Base-by-base conservation (phyloP, 2,113 vertebrate species). In the Lonchura striata region DNA sequence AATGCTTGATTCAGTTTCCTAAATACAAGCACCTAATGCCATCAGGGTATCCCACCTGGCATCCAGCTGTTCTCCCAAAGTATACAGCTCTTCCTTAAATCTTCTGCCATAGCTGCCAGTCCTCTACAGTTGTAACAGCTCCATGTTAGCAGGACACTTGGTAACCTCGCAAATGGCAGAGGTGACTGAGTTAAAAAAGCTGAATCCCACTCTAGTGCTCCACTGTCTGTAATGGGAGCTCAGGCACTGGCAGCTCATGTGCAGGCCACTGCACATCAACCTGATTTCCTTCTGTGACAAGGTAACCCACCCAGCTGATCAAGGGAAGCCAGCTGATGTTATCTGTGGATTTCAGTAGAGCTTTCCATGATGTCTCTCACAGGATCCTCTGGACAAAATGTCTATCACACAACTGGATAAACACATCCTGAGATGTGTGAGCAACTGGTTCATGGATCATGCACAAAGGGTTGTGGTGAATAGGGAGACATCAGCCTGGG, bases 361-460 rank as follows among this genome's bases (percentile, higher is more conserved):
- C 4, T 37, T 68, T 59, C 31, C 27, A 37, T 12, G 31, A 17
- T 25, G 13, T 22, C 37, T 66, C 17, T 59, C 53, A 44, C 33
- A 68, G 13, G 21, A 68, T 50, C 9, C 37, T 35, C 37, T 37
- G 71, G 17, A 50, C 4, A 27, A 44, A 52, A 28, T 31, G 18
- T 31, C 63, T 33, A 57, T 13, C 10, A 21, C 24, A 20, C 10
- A 35, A 12, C 31, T 42, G 61, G 17, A 35, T 42, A 66, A 76
- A 66, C 37, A 66, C 52, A 59, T 31, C 71, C 37, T 59, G 44
- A 68, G 17, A 31, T 59, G 53, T 3, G 52, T 59, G 61, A 86
- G 71, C 35, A 59, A 6, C 61, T 76, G 70, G 52, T 7, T 31
- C 50, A 41, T 11, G 52, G 20, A 15, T 24, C 0, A 0, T 30